Conservation (phyloP, 2,113 vertebrate species). For the Aramus guarauna region DNA sequence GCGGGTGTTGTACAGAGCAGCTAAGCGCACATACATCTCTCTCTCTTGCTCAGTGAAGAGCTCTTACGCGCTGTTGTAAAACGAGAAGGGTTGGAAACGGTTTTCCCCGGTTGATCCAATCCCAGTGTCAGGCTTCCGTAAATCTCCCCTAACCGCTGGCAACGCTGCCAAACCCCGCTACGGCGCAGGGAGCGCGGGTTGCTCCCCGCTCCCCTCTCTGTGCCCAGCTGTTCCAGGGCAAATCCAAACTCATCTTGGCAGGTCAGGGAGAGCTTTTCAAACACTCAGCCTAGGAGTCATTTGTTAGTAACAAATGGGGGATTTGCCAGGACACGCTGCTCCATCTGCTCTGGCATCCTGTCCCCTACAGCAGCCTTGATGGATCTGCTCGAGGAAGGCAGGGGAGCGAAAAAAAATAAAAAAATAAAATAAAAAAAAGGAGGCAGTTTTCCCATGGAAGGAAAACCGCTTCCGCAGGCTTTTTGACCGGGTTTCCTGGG, state of each 20-base stretch:
- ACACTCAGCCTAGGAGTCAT: slow-evolving; percentile 36
- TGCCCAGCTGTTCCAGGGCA: slow-evolving; percentile 54
- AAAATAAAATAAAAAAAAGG: not conserved
- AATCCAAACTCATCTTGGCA: slow-evolving; percentile 46
- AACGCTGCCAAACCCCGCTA: not conserved
- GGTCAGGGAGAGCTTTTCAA: slow-evolving; percentile 47
- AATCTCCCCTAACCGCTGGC: not conserved
- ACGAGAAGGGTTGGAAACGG: not conserved
- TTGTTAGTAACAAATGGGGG: slow-evolving; percentile 57
- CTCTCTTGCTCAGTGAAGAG: not conserved
- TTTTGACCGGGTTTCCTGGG: not conserved
- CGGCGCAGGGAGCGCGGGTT: not conserved
- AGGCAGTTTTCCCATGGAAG: not conserved
- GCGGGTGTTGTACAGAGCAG: not conserved
- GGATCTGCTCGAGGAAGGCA: not conserved
- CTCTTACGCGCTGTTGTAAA: not conserved
- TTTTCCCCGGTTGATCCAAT: not conserved
- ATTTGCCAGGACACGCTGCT: slow-evolving; percentile 50
- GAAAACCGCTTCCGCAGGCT: not conserved
- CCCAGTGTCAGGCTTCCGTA: not conserved
- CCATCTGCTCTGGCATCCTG: slow-evolving; percentile 63
- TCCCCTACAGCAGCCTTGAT: not conserved
- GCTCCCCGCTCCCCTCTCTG: not conserved
- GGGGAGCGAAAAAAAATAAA: not conserved
- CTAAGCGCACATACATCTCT: not conserved